phyloP scores from a whole-genome alignment of 2,888 invertebrate genomes.

The Lochmaea capreae region DNA sequence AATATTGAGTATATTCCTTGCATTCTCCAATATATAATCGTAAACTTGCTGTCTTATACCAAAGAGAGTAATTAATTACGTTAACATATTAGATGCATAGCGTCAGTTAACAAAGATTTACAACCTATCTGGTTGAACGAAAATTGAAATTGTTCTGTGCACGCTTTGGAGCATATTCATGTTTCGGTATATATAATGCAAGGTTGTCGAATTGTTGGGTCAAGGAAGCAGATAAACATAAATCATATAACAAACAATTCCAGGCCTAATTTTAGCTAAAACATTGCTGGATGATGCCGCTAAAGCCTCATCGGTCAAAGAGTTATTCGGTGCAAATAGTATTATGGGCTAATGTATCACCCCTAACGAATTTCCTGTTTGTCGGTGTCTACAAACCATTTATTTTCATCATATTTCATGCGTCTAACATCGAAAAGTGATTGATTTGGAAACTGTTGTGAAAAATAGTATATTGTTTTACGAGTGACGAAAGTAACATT shows the following conservation, averaged over 20 bases:
- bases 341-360: not conserved
- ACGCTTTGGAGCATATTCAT: not conserved
- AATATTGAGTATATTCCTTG: not conserved
- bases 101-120: slow-evolving; percentile 8
- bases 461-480: too few species aligned
- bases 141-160: not conserved
- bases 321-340: not conserved
- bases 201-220: not conserved
- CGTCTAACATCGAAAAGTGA: too few species aligned
- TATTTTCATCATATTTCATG: too few species aligned
- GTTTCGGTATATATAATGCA: not conserved
- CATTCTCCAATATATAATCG: slow-evolving; percentile 9
- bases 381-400: not conserved
- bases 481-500: too few species aligned
- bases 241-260: slow-evolving; percentile 2
- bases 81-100: slow-evolving; percentile 11
- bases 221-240: slow-evolving; percentile 2
- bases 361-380: not conserved
- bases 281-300: not conserved
- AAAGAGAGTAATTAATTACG: slow-evolving; percentile 1
- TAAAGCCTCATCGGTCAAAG: slow-evolving; percentile 3
- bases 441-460: too few species aligned
- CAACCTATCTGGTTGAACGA: not conserved
- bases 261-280: slow-evolving; percentile 1
- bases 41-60: slow-evolving; percentile 7